Base-by-base conservation (phyloP, 2,888 invertebrate species). In the Drosophila siamana region DNA sequence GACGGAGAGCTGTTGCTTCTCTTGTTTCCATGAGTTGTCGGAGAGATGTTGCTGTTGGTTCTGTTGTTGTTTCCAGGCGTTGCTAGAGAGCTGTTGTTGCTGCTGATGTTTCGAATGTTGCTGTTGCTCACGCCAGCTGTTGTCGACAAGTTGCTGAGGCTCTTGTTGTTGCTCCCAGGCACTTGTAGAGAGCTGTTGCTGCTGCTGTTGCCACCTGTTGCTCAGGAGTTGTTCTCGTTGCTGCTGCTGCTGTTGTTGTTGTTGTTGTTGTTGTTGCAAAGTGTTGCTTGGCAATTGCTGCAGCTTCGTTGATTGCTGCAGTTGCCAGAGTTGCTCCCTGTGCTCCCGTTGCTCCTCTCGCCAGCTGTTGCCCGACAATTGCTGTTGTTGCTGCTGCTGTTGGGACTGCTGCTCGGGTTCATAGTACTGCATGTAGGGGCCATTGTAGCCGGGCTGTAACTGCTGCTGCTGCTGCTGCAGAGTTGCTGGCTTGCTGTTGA, bases 351-450 rank as follows among this genome's bases (percentile, higher is more conserved):
- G 62, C 11, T 48, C 63, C 6, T 56, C 33, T 38, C 7, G 47
- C 36, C 56, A 46, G 15, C 41, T 22, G 4, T 48, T 26, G 28
- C 13, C 26, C 1, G 48, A 19, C n/a, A 19, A 7, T 24, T 61
- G 43, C 3, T 57, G 60, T n/a, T 43, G 50, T n/a, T 54, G 54
- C 48, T 69, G 62, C 8, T 30, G 43, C 4, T 46, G 65, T 2
- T 65, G 61, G 3, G 28, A 59, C 8, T 30, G 43, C 4, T 46
- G 65, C 2, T 65, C 63, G 3, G 28, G 33, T 9, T 43, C 61
- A 13, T 80, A 80, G 28, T 80, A 67, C 7, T 82, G 78, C 60
- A 59, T 61, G 57, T 67, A 78, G 13, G 80, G 80, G 26, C 73
- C 83, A 24, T 40, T 68, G 19, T 61, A 78, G 9, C 15, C 47